A percentile compares a stretch with the other conserved stretches of the same genome.
These are phyloP conservation scores for Sinohyriopsis cumingii DNA, from an alignment of 2,888 invertebrate genomes.

Conservation along the genomic window DNA sequence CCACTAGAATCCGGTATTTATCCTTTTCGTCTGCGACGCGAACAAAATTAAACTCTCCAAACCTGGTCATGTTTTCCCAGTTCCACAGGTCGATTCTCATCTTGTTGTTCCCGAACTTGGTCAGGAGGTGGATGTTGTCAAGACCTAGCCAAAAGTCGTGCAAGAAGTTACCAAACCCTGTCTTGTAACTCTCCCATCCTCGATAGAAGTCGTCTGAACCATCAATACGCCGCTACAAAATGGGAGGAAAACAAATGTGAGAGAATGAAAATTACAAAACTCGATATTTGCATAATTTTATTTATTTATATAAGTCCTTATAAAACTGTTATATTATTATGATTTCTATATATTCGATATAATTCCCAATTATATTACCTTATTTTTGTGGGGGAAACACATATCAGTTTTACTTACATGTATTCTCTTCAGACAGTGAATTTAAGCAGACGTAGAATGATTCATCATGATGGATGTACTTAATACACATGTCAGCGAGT, in stretches of 20 bases:
- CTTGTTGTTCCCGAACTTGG: conserved; percentile 34
- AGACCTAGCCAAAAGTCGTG: conserved; percentile 43
- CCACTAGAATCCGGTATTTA: conserved; percentile 29
- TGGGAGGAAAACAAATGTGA: neutral
- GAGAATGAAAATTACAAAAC: neutral
- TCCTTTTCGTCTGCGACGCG: conserved; percentile 27
- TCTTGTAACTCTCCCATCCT: conserved; percentile 29
- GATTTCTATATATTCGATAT: too few species aligned
- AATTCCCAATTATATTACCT: too few species aligned
- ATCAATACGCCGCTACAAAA: conserved; percentile 24
- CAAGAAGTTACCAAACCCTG: conserved; percentile 30
- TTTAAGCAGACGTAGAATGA: too few species aligned
- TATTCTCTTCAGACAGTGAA: too few species aligned
- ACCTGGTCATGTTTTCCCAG: conserved; percentile 23
- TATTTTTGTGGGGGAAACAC: too few species aligned
- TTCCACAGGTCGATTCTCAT: conserved; percentile 31
- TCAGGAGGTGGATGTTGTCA: conserved; percentile 34
- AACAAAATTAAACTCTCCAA: conserved; percentile 29
- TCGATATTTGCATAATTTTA: too few species aligned
- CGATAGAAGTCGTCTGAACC: conserved; percentile 29
- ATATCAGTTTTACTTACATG: too few species aligned
- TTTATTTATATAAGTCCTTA: too few species aligned
- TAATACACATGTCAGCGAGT: too few species aligned
- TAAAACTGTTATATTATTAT: too few species aligned
- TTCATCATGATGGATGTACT: too few species aligned